Conservation (phyloP, 1,140 invertebrate species). For the Adelges cooleyi region DNA sequence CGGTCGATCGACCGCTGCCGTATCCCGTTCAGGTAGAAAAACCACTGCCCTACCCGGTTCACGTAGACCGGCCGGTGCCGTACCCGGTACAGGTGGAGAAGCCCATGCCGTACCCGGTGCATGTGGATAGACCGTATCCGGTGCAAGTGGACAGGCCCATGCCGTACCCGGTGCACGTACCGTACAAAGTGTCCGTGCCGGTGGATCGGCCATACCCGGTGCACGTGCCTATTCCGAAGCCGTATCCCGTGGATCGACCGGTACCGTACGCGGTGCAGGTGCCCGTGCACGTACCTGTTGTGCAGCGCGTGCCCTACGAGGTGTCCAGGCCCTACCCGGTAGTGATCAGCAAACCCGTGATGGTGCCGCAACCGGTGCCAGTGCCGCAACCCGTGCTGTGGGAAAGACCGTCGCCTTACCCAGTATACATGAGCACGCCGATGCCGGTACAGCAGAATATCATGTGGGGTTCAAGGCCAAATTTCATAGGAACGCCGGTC, state of each 20-base stretch:
- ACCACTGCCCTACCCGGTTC: constrained; percentile 2
- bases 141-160: constrained; percentile 3
- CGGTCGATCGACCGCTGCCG: constrained; percentile 59
- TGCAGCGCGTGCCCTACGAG: neutral
- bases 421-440: neutral
- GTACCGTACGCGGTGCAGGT: constrained; percentile 12
- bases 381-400: neutral
- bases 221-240: neutral
- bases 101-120: constrained; percentile 1
- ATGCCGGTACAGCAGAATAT: neutral
- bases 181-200: constrained; percentile 10
- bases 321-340: constrained; percentile 3
- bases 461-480: neutral
- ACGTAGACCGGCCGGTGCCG: constrained; percentile 1
- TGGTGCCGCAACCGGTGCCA: neutral
- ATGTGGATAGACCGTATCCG: neutral
- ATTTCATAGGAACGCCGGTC: neutral
- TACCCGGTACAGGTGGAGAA: neutral
- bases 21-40: constrained; percentile 47
- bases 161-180: constrained; percentile 11
- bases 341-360: neutral
- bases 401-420: neutral
- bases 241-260: constrained; percentile 12
- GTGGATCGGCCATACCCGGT: constrained; percentile 15
- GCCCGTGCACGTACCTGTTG: neutral